Conservation (phyloP, 2,888 invertebrate species). For the Margaritifera margaritifera region DNA sequence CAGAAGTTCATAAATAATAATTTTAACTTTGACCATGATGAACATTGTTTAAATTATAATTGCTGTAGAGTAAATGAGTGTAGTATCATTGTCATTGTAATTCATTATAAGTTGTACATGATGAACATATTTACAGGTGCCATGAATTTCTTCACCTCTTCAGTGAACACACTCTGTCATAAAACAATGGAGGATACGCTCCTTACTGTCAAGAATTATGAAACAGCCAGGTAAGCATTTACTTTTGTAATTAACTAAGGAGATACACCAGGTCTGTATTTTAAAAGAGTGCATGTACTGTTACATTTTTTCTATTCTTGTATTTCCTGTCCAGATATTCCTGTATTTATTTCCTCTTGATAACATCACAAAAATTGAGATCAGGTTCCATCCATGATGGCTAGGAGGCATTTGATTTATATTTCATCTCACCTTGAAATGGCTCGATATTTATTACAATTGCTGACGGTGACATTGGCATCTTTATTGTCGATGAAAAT, state of each 20-base stretch:
- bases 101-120: neutral
- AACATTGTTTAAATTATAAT: too few relatives aligned
- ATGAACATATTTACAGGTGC: slow-evolving; percentile 78
- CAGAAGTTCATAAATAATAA: neutral
- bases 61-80: too few relatives aligned
- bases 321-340: neutral
- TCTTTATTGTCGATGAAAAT: too few relatives aligned
- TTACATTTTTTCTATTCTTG: neutral
- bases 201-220: slow-evolving; percentile 84
- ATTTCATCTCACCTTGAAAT: too few relatives aligned
- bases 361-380: too few relatives aligned
- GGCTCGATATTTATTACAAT: too few relatives aligned
- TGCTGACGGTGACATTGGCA: too few relatives aligned
- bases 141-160: slow-evolving; percentile 95
- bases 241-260: neutral
- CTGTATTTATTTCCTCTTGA: neutral
- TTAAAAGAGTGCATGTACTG: neutral
- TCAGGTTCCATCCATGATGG: too few relatives aligned
- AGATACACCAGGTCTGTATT: neutral
- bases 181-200: slow-evolving; percentile 98
- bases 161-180: slow-evolving; percentile 95
- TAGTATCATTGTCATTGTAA: neutral
- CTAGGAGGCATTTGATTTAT: too few relatives aligned
- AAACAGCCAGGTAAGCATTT: slow-evolving; percentile 81
- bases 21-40: neutral